Evolutionary conservation across 2,888 invertebrate genomes (phyloP), one percentile per base, ranked within the genome.

Genomic region (Protophormia terraenovae): DNA sequence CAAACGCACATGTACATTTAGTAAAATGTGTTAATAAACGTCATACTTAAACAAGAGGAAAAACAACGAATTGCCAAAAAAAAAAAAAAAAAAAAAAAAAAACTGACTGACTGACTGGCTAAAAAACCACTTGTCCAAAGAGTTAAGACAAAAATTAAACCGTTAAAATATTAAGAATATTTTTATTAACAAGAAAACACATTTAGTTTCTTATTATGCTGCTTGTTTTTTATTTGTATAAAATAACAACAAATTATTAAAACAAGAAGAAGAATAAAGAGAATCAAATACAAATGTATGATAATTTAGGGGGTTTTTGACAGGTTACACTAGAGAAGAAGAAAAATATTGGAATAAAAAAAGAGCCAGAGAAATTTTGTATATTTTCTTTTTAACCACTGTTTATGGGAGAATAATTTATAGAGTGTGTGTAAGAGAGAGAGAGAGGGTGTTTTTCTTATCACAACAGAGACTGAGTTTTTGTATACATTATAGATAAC

Each of bases 41-140:
- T 53, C 53, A 66, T 5, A 60, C 50, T n/a, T 60, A n/a, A n/a
- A 29, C 10, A 19, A 38, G 35, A 24, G 14, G 10, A 71, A 16
- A 22, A 47, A 66, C 58, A 73, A 45, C 38, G 38, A 55, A 55
- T 77, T 71, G 71, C 71, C 76, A 83, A 81, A 76, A 77, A 75
- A n/a, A n/a, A n/a, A n/a, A n/a, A n/a, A n/a, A n/a, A n/a, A n/a
- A n/a, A n/a, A n/a, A n/a, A n/a, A n/a, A n/a, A n/a, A n/a, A n/a
- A n/a, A n/a, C n/a, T n/a, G n/a, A n/a, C n/a, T n/a, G n/a, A n/a
- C n/a, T n/a, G n/a, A n/a, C 12, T 53, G 24, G 6, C 3, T 19
- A 12, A 47, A 41, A 64, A 78, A 50, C 71, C 50, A 72, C 71
- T 64, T 79, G 62, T 79, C 62, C 41, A 72, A 76, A 55, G 24